Conservation (phyloP, 2,888 invertebrate species). For the Netelia virgata region DNA sequence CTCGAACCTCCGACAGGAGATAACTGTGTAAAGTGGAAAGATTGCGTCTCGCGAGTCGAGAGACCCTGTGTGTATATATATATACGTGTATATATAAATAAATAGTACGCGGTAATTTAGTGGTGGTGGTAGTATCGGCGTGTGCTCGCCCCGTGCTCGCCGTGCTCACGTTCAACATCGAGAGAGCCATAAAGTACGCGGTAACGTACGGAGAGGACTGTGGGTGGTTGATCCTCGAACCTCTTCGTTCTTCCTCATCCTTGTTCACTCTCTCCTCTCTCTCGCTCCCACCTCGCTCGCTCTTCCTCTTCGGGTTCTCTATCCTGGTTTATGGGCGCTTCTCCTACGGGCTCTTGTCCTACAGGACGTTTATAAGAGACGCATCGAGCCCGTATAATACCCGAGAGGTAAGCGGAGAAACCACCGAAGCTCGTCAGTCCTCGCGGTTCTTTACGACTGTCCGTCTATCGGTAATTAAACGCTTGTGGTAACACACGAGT, state of each 20-base stretch:
- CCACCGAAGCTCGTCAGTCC: slow-evolving; percentile 26
- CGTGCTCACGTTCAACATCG: slow-evolving; percentile 50
- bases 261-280: slow-evolving; percentile 1
- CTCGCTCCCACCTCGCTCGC: slow-evolving; percentile 15
- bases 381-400: slow-evolving; percentile 4
- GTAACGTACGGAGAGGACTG: slow-evolving; percentile 54
- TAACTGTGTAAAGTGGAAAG: not conserved
- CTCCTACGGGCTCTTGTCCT: slow-evolving; percentile 57
- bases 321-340: slow-evolving; percentile 63
- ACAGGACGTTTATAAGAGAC: slow-evolving; percentile 57
- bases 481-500: slow-evolving; percentile 28
- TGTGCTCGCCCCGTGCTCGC: slow-evolving; percentile 22
- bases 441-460: slow-evolving; percentile 62
- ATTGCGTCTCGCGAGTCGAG: slow-evolving; percentile 2
- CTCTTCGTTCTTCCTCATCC: slow-evolving; percentile 36
- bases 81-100: not conserved
- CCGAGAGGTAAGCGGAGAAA: not conserved
- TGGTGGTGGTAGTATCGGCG: slow-evolving; percentile 22
- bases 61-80: not conserved
- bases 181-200: slow-evolving; percentile 60
- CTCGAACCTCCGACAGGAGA: not conserved
- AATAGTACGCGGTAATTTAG: slow-evolving; percentile 5
- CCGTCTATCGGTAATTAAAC: slow-evolving; percentile 59
- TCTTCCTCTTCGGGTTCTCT: slow-evolving; percentile 31
- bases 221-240: slow-evolving; percentile 64